Percentiles rank a stretch among this genome's conserved stretches.
These are phyloP conservation scores for Cecidostiba fungosa DNA, from an alignment of 2,888 invertebrate species.

Conservation along the genomic window DNA sequence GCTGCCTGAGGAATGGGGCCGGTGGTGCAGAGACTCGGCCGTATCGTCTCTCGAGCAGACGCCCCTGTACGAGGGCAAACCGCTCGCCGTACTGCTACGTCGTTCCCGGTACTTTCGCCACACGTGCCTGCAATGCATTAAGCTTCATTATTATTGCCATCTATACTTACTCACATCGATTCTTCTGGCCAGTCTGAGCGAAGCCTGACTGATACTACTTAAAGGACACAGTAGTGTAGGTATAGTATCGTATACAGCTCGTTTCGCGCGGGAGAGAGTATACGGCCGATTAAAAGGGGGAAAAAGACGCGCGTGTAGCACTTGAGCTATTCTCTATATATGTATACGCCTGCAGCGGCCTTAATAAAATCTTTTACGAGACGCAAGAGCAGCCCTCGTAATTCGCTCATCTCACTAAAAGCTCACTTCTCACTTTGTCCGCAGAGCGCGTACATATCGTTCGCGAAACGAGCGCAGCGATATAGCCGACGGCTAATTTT, in stretches of 20 bases:
- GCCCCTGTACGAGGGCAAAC: constrained; percentile 76
- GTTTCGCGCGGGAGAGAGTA: not conserved
- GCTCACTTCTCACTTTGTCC: constrained; percentile 65
- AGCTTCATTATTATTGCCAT: not conserved
- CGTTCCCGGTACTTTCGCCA: constrained; percentile 82
- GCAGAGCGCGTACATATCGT: constrained; percentile 3
- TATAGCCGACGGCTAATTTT: not conserved
- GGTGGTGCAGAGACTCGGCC: constrained; percentile 75
- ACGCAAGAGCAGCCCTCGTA: constrained; percentile 44
- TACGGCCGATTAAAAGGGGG: constrained; percentile 7
- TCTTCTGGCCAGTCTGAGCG: not conserved
- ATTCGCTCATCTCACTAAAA: constrained; percentile 67
- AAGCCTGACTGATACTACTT: constrained; percentile 22
- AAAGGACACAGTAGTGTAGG: not conserved
- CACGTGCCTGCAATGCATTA: constrained; percentile 79
- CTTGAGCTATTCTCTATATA: not conserved
- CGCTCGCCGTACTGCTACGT: constrained; percentile 77
- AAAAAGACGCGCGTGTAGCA: not conserved
- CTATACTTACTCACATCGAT: too few relatives aligned
- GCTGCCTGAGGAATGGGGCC: constrained; percentile 71
- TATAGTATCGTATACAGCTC: too few relatives aligned
- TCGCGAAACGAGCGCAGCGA: not conserved
- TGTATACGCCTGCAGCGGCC: constrained; percentile 53
- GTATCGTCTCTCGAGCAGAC: constrained; percentile 75
- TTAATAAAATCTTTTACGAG: constrained; percentile 66